phyloP scores from a whole-genome alignment of 1,140 invertebrate species.

The Heliconius nattereri region DNA sequence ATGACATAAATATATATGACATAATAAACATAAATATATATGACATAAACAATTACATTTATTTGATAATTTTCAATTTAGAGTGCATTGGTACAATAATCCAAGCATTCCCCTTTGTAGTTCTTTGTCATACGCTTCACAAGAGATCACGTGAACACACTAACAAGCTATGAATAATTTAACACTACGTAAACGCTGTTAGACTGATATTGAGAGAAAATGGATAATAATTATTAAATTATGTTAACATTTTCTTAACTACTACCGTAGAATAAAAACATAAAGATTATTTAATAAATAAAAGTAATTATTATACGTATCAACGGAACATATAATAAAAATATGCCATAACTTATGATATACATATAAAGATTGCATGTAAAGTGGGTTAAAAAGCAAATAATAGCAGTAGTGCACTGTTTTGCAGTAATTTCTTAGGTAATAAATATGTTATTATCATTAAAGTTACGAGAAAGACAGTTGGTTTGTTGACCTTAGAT shows the following conservation, averaged over 20 bases:
- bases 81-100: background rate
- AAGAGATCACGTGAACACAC: conserved; percentile 32
- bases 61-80: background rate
- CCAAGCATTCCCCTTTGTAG: background rate
- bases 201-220: conserved; percentile 27
- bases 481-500: conserved; percentile 72
- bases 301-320: background rate
- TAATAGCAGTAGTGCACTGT: conserved; percentile 27
- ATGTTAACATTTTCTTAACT: background rate
- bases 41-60: too few relatives aligned
- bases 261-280: background rate
- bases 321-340: background rate
- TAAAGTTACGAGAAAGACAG: conserved; percentile 51
- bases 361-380: conserved; percentile 14
- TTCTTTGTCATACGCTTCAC: conserved; percentile 25
- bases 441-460: conserved; percentile 67
- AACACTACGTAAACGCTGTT: conserved; percentile 14
- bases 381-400: conserved; percentile 40
- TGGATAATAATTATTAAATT: conserved; percentile 7
- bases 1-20: too few relatives aligned
- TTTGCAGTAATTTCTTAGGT: conserved; percentile 46
- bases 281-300: background rate
- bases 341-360: background rate
- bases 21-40: too few relatives aligned
- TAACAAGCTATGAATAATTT: conserved; percentile 34